Conservation (phyloP, 2,113 vertebrate species). For the Leiothrix lutea region DNA sequence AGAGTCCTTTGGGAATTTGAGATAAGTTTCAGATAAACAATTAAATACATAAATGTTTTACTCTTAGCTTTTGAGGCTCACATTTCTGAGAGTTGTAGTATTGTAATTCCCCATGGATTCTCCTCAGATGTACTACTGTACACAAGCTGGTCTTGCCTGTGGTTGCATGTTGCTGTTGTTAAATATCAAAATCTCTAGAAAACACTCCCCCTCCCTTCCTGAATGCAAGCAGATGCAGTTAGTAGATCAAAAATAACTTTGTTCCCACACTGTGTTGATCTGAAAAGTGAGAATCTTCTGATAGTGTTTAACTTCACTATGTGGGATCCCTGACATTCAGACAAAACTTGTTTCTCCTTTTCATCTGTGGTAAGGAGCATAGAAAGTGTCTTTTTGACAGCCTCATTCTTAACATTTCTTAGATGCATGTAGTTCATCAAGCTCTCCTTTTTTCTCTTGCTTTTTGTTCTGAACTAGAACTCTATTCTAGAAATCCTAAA, state of each 20-base stretch:
- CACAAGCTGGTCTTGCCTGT: not conserved
- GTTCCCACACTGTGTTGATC: not conserved
- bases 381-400: not conserved
- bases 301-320: not conserved
- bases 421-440: not conserved
- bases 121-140: not conserved
- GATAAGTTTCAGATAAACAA: not conserved
- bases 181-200: not conserved
- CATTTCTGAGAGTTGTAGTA: not conserved
- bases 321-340: not conserved
- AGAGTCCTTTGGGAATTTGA: not conserved
- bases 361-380: not conserved
- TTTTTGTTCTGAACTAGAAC: not conserved
- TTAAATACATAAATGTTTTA: not conserved
- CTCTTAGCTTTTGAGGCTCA: not conserved
- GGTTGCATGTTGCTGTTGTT: not conserved
- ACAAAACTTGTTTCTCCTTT: not conserved
- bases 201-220: not conserved
- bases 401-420: not conserved
- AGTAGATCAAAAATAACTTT: not conserved
- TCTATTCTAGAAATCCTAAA: not conserved
- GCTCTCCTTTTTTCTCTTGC: not conserved
- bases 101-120: not conserved
- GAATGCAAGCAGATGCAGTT: not conserved
- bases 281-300: not conserved